Evolutionary conservation across 1,140 invertebrate species (phyloP), one percentile per base, ranked within the genome.

Genomic region (Lasioglossum baleicum): DNA sequence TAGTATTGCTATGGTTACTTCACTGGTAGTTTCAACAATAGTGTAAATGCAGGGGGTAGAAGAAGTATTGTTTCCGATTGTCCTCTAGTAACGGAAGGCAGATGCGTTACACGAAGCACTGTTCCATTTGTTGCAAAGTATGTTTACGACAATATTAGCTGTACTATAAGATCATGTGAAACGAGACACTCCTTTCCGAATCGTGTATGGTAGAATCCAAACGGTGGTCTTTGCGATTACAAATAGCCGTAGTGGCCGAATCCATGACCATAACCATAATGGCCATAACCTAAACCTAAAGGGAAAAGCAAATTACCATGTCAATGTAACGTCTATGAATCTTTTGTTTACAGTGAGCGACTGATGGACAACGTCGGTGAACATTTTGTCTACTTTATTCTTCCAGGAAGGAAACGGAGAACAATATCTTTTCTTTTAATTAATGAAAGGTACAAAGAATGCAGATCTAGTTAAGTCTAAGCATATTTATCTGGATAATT

Each of bases 271-370:
- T 69, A 86, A 48, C 90, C 90, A 22, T 88, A 86, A 31, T 73
- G 82, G 0, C 83, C 84, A 60, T 88, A 90, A 88, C 90, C 90
- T 90, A 78, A 90, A 88, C 90, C 90, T 90, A 78, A 53, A 56
- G n/a, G 63, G 71, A 63, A 15, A 81, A 81, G 26, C 51, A 81
- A 40, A 77, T 71, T 42, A 71, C 20, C 42, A 61, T 71, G 26
- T 60, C 40, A 77, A 42, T 11, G n/a, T 51, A 51, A 77, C 75
- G 67, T 77, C 67, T 58, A 77, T 77, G 75, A 77, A 77, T 71
- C 20, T 51, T 77, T 71, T 71, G 56, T 77, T 26, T 31, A 68
- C 31, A 17, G 15, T 26, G n/a, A 17, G 42, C 10, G 8, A 10
- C 7, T 17, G 15, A 22, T 35, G 44, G n/a, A 20, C 53, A 67